These are phyloP conservation scores for Ochotona curzoniae DNA, from an alignment of 2,113 vertebrate genomes.

Conservation along the genomic window DNA sequence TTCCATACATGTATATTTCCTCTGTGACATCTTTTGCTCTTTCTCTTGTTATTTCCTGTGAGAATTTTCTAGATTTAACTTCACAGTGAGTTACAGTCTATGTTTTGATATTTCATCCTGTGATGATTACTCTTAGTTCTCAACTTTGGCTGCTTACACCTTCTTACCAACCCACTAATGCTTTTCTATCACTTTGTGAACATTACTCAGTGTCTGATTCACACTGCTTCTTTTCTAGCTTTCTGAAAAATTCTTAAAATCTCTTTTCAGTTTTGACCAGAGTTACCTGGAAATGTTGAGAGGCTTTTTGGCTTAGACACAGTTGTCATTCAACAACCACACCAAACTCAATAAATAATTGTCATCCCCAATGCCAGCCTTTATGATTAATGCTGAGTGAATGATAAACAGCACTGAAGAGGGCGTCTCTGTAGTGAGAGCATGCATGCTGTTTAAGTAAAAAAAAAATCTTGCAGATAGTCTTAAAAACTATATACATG, in stretches of 20 bases:
- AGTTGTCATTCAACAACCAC: slow-evolving; percentile 4
- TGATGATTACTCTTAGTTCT: not conserved
- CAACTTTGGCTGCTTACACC: not conserved
- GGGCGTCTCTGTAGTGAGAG: not conserved
- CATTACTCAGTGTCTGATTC: not conserved
- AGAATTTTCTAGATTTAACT: not conserved
- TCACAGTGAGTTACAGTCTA: not conserved
- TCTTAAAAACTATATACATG: not conserved
- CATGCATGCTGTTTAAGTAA: not conserved
- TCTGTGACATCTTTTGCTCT: not conserved
- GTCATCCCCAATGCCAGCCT: not conserved
- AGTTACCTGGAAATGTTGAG: slow-evolving; percentile 35
- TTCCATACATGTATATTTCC: not conserved
- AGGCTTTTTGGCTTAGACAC: not conserved
- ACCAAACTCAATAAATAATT: slow-evolving; percentile 12
- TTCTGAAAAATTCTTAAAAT: slow-evolving; percentile 53
- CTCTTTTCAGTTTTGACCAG: slow-evolving; percentile 32
- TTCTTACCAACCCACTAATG: not conserved
- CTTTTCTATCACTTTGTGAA: not conserved
- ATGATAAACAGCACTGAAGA: not conserved
- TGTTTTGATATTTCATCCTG: not conserved
- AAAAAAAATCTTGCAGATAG: not conserved
- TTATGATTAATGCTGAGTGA: not conserved
- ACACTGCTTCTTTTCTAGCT: not conserved
- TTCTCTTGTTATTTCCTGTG: not conserved